Evolutionary conservation across 2,797 vertebrate species (phyloP).

Genomic region (Sebastes goodei): DNA sequence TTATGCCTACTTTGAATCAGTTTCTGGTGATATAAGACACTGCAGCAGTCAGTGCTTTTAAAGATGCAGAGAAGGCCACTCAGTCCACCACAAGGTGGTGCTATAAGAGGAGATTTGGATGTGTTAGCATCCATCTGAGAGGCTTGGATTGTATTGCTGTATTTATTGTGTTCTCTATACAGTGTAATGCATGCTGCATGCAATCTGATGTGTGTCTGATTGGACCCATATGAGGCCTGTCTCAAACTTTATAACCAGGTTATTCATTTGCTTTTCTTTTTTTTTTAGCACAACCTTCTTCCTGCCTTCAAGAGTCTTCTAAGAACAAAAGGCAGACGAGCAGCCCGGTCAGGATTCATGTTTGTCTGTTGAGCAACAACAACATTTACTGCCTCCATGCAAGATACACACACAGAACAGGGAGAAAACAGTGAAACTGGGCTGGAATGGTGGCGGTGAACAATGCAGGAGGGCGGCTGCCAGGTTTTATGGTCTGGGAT

Average conservation of each 20-base stretch:
- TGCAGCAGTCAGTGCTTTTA: slow-evolving; percentile 11
- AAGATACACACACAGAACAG: slow-evolving; percentile 76
- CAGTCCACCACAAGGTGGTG: slow-evolving; percentile 84
- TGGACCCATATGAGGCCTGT: slow-evolving; percentile 39
- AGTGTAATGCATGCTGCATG: slow-evolving; percentile 36
- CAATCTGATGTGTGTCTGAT: slow-evolving; percentile 29
- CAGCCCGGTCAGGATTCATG: slow-evolving; percentile 52
- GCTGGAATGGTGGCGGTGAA: slow-evolving; percentile 76
- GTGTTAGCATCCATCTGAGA: slow-evolving; percentile 35
- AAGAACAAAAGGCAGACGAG: slow-evolving; percentile 69
- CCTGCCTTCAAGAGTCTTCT: slow-evolving; percentile 36
- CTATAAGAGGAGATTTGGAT: slow-evolving; percentile 80
- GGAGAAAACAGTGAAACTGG: slow-evolving; percentile 74
- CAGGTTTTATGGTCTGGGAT: slow-evolving; percentile 81
- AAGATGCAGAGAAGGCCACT: slow-evolving; percentile 18
- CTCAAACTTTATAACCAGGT: slow-evolving; percentile 32
- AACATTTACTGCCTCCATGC: slow-evolving; percentile 78
- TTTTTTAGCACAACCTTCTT: slow-evolving; percentile 37
- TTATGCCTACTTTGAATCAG: background rate
- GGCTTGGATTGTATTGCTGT: slow-evolving; percentile 31
- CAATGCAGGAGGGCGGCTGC: slow-evolving; percentile 83
- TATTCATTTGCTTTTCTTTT: slow-evolving; percentile 36
- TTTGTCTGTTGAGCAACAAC: slow-evolving; percentile 68
- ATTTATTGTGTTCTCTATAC: slow-evolving; percentile 45
- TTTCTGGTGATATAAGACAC: slow-evolving; percentile 9